These are phyloP conservation scores for Pachyuromys duprasi DNA, from an alignment of 2,797 vertebrate genomes.

Conservation along the genomic window DNA sequence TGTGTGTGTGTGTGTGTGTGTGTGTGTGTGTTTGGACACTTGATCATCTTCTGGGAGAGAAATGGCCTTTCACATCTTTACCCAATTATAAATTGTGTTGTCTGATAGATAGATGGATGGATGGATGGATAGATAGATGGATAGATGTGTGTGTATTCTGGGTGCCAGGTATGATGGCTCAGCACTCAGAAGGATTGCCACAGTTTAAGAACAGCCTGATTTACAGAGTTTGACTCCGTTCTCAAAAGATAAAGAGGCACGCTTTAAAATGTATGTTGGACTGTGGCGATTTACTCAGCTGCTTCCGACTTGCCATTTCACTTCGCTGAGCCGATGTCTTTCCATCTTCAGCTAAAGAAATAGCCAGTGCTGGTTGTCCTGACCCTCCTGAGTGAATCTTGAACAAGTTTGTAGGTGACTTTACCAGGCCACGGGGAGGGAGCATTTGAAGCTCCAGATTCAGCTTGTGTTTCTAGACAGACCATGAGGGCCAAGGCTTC, in stretches of 20 bases:
- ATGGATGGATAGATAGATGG: too few relatives aligned
- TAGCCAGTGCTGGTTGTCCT: background rate
- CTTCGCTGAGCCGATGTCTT: background rate
- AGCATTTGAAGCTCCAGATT: background rate
- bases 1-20: background rate
- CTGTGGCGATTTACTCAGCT: background rate
- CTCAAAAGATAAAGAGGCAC: background rate
- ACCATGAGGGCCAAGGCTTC: background rate
- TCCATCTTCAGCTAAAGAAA: slow-evolving; percentile 6
- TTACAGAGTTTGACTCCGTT: background rate
- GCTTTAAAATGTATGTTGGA: background rate
- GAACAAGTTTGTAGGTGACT: slow-evolving; percentile 57
- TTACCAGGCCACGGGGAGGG: background rate
- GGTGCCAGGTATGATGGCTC: background rate
- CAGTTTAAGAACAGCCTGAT: background rate
- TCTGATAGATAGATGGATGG: background rate
- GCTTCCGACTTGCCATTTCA: background rate
- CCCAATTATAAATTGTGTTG: background rate
- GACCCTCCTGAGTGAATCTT: background rate
- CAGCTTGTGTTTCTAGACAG: background rate
- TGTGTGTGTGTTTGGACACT: background rate
- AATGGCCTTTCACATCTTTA: background rate
- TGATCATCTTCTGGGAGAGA: background rate
- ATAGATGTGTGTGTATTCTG: background rate
- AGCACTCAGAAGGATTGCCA: background rate